Evolutionary conservation across 2,797 vertebrate species (phyloP).

Genomic region (Aselliscus stoliczkanus): DNA sequence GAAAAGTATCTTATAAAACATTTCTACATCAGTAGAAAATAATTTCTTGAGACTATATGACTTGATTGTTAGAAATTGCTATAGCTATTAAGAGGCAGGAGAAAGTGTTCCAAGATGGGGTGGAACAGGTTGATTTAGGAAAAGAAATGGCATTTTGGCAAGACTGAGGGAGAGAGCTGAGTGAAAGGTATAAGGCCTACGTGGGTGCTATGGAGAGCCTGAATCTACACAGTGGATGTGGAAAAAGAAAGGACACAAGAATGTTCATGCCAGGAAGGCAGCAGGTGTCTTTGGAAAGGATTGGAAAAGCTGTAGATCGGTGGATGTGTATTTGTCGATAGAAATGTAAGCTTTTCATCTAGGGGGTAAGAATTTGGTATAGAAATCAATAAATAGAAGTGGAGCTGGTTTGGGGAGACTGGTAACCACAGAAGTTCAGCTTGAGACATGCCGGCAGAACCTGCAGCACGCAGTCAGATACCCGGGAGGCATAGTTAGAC

Average conservation of each 20-base stretch:
- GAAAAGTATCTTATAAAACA: neutral
- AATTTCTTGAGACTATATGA: neutral
- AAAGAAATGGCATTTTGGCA: neutral
- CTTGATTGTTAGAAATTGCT: neutral
- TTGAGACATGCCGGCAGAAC: neutral
- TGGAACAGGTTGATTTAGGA: neutral
- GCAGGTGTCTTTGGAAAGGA: neutral
- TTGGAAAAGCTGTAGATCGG: neutral
- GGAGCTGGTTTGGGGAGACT: neutral
- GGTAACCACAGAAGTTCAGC: neutral
- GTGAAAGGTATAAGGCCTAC: neutral
- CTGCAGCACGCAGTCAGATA: neutral
- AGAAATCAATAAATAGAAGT: neutral
- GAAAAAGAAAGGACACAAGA: neutral
- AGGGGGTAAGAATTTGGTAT: neutral
- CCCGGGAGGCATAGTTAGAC: neutral
- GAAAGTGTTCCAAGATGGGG: neutral
- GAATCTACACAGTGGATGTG: neutral
- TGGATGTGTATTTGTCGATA: neutral
- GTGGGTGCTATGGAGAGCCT: neutral
- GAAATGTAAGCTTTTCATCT: constrained; percentile 21
- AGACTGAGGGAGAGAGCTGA: neutral
- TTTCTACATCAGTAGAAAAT: neutral
- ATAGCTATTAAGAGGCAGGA: neutral
- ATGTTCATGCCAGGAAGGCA: neutral